A percentile compares a stretch with the other conserved stretches of the same genome.
Conservation (phyloP, 2,888 invertebrate genomes). For the Fragum sueziense region DNA sequence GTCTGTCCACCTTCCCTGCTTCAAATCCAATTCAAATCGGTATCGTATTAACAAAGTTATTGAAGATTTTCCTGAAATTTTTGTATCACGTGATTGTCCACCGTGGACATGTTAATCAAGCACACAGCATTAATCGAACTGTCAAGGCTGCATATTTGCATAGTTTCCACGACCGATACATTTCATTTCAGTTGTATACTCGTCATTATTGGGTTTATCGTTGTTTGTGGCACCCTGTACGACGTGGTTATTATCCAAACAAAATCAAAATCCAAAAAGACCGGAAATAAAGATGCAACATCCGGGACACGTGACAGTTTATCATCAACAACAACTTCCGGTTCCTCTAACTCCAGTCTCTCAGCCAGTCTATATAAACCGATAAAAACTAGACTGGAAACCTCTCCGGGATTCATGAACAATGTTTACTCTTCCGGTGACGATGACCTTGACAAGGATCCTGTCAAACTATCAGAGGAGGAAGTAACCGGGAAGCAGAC, state of each 20-base stretch:
- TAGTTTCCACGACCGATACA: too few species aligned
- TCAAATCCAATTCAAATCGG: too few species aligned
- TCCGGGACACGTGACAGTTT: neutral
- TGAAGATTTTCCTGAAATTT: too few species aligned
- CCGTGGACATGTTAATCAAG: too few species aligned
- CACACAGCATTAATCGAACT: too few species aligned
- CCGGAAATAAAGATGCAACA: neutral
- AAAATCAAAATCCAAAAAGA: neutral
- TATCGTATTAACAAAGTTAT: too few species aligned
- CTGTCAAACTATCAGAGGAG: neutral
- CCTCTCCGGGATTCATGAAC: constrained; percentile 4
- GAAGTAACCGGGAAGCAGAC: neutral
- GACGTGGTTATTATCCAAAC: constrained; percentile 34
- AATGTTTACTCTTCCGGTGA: neutral
- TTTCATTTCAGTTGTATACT: constrained; percentile 36
- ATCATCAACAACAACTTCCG: neutral
- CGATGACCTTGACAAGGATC: neutral
- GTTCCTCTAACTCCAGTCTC: neutral
- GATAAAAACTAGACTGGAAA: constrained; percentile 7
- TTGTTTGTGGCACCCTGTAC: constrained; percentile 31
- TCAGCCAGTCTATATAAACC: constrained; percentile 17
- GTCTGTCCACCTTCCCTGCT: too few species aligned
- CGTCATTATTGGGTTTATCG: constrained; percentile 20
- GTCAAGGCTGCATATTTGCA: too few species aligned
- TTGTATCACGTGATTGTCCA: too few species aligned